These are phyloP conservation scores for Allygus modestus DNA, from an alignment of 2,888 invertebrate species.

Conservation along the genomic window DNA sequence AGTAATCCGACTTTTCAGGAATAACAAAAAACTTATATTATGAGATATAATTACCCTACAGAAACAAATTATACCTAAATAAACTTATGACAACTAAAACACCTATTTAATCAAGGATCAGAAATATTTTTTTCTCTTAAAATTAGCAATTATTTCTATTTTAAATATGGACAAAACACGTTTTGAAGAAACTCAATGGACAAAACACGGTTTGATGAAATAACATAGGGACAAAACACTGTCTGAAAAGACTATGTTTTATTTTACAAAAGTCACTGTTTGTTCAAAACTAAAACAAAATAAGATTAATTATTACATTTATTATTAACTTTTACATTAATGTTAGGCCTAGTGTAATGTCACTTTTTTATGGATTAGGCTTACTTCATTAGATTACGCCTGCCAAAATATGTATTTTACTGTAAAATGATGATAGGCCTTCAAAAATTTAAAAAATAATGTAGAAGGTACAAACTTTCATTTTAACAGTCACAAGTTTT, in stretches of 20 bases:
- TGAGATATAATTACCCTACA: neutral
- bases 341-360: constrained; percentile 24
- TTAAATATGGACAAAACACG: constrained; percentile 16
- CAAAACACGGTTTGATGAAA: constrained; percentile 29
- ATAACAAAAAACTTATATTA: constrained; percentile 12
- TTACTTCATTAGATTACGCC: neutral
- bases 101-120: constrained; percentile 1
- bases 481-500: neutral
- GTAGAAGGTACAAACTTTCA: neutral
- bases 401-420: constrained; percentile 4
- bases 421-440: constrained; percentile 25
- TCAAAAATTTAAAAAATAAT: constrained; percentile 13
- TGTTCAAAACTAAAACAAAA: constrained; percentile 11
- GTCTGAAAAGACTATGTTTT: constrained; percentile 2
- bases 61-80: constrained; percentile 14
- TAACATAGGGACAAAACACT: constrained; percentile 24
- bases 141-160: neutral
- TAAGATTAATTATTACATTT: neutral
- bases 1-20: constrained; percentile 35
- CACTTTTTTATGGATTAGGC: neutral
- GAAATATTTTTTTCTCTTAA: constrained; percentile 19
- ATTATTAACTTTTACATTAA: neutral
- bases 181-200: neutral
- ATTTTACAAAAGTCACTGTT: constrained; percentile 3
- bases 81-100: neutral